Conservation (phyloP, 2,797 vertebrate species). For the Rhinichthys osculus region DNA sequence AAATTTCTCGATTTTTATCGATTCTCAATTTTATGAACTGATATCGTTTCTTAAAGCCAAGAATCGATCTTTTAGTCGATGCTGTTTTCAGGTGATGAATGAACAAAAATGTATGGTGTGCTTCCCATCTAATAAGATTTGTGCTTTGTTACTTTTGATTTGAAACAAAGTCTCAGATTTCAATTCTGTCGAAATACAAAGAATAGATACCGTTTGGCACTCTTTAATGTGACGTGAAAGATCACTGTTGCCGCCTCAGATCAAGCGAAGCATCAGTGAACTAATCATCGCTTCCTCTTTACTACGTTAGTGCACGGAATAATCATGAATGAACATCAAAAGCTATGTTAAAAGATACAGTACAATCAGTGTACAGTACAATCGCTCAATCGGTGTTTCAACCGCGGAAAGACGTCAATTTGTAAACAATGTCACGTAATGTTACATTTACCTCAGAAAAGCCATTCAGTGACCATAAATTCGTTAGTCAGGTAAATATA, state of each 20-base stretch:
- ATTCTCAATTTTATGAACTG: neutral
- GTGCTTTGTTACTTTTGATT: neutral
- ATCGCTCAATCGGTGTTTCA: neutral
- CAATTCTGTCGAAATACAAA: neutral
- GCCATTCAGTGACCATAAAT: neutral
- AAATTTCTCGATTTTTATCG: too few relatives aligned
- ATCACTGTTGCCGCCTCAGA: neutral
- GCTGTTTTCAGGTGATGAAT: neutral
- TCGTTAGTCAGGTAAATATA: neutral
- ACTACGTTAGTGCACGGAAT: neutral
- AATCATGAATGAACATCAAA: neutral
- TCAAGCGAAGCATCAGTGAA: neutral
- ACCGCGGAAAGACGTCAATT: neutral
- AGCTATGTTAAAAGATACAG: neutral
- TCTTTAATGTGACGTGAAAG: neutral
- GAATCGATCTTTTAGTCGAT: neutral
- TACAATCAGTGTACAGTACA: neutral
- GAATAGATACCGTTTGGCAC: neutral
- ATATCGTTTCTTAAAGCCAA: neutral
- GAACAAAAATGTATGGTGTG: neutral
- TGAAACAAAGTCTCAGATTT: neutral
- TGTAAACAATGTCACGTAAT: neutral
- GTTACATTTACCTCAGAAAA: neutral
- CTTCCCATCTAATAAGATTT: neutral
- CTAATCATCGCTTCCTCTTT: neutral